These are phyloP conservation scores for Hozukius guyotensis DNA, from an alignment of 2,797 vertebrate species.

Conservation along the genomic window DNA sequence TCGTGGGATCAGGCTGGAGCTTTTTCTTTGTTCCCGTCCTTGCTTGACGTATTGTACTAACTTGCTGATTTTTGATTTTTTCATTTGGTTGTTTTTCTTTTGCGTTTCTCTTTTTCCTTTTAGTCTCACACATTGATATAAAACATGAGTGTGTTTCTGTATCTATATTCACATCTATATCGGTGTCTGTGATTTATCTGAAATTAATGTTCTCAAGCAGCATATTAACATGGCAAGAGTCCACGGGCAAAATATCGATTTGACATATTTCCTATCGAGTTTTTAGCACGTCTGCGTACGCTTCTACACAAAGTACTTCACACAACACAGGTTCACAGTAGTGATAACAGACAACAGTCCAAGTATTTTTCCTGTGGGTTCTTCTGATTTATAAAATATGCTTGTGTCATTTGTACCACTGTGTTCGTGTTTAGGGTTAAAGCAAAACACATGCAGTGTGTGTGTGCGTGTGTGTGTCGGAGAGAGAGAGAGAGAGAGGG, in stretches of 20 bases:
- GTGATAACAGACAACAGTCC: constrained; percentile 44
- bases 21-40: constrained; percentile 76
- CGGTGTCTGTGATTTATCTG: constrained; percentile 68
- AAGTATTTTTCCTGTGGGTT: constrained; percentile 85
- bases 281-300: constrained; percentile 23
- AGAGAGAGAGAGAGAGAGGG: not conserved
- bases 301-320: constrained; percentile 29
- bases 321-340: constrained; percentile 51
- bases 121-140: constrained; percentile 52
- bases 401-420: constrained; percentile 72
- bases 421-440: constrained; percentile 66
- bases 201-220: constrained; percentile 69
- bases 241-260: constrained; percentile 83
- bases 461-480: constrained; percentile 5
- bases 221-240: constrained; percentile 81
- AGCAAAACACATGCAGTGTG: constrained; percentile 15
- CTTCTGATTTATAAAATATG: constrained; percentile 78
- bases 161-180: constrained; percentile 59
- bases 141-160: constrained; percentile 71
- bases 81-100: constrained; percentile 47
- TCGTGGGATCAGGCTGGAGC: constrained; percentile 78
- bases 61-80: constrained; percentile 57
- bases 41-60: constrained; percentile 78
- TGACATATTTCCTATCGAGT: constrained; percentile 42
- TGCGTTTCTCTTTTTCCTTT: constrained; percentile 59